phyloP scores from a whole-genome alignment of 2,797 vertebrate genomes.

The Intellagama lesueurii region DNA sequence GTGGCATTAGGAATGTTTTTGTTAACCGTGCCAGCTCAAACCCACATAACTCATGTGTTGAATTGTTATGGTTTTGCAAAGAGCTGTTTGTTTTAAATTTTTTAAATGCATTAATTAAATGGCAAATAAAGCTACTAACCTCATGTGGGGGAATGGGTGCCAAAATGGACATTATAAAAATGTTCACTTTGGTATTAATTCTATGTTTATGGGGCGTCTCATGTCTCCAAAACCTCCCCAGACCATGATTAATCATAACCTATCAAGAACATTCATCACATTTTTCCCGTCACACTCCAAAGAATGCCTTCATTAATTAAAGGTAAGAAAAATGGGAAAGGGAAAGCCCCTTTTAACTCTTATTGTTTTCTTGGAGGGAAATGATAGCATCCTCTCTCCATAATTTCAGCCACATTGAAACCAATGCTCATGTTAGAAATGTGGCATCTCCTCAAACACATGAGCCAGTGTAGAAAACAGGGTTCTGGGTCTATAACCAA shows the following conservation, averaged over 20 bases:
- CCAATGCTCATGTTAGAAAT: slow-evolving; percentile 53
- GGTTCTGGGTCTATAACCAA: not conserved
- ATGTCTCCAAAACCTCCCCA: slow-evolving; percentile 69
- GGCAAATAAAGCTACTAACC: slow-evolving; percentile 72
- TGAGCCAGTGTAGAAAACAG: not conserved
- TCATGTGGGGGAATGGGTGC: slow-evolving; percentile 60
- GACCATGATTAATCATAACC: slow-evolving; percentile 72
- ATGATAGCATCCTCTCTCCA: slow-evolving; percentile 63
- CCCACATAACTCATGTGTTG: slow-evolving; percentile 63
- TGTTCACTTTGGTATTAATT: slow-evolving; percentile 68
- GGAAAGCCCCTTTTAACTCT: slow-evolving; percentile 51
- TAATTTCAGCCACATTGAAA: slow-evolving; percentile 60
- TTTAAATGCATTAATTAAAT: slow-evolving; percentile 67
- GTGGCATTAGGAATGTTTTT: slow-evolving; percentile 70
- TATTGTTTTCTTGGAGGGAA: slow-evolving; percentile 73
- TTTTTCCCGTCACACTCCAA: slow-evolving; percentile 67
- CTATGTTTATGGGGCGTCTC: slow-evolving; percentile 72
- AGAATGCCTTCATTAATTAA: slow-evolving; percentile 72
- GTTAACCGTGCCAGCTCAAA: slow-evolving; percentile 64
- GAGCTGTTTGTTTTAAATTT: slow-evolving; percentile 62
- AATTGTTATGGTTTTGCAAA: slow-evolving; percentile 67
- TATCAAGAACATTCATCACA: slow-evolving; percentile 68
- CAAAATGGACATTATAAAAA: slow-evolving; percentile 75
- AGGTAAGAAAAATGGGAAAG: slow-evolving; percentile 67
- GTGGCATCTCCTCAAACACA: slow-evolving; percentile 26